Evolutionary conservation across 1,140 invertebrate genomes (phyloP), one percentile per base, ranked within the genome.

Genomic region (Cydia amplana): DNA sequence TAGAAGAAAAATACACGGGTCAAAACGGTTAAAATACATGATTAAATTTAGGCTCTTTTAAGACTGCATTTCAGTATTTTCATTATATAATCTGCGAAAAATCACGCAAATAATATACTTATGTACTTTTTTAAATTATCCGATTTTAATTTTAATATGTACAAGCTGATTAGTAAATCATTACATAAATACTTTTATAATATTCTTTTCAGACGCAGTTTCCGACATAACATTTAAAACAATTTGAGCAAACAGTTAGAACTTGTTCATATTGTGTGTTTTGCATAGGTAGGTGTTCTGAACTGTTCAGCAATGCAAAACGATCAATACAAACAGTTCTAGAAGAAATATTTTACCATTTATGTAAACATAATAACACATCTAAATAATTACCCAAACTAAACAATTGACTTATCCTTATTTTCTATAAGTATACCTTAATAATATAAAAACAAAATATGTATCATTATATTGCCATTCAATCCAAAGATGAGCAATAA

Each of bases 191-290:
- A 70, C 28, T 5, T 40, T 40, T 36, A 70, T 70, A 70, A 70
- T 70, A 70, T 70, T 18, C 28, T 10, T 36, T 70, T 18, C 28
- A 40, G 32, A 70, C 32, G 9, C 32, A 18, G 65, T 40, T 40
- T 14, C 32, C 36, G 32, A 70, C 65, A 70, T 40, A 18, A 73
- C 32, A 75, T 72, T 43, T 75, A 72, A 74, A 75, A 75, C 74
- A 74, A 78, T 75, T 78, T 78, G 77, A 78, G 77, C 77, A 78
- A 78, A 78, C 60, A 51, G 70, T 77, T 74, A 70, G 67, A 74
- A 18, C 63, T 63, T 70, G 28, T 36, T 70, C 43, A 51, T 77
- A 86, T 81, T 86, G 82, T 83, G 76, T 88, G 55, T 70, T 70
- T 70, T 43, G 36, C n/a, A 70, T 12, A n/a, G 12, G 16, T 36